Evolutionary conservation across 2,888 invertebrate species (phyloP), one percentile per base, ranked within the genome.

Genomic region (Chrysolina haemoptera): DNA sequence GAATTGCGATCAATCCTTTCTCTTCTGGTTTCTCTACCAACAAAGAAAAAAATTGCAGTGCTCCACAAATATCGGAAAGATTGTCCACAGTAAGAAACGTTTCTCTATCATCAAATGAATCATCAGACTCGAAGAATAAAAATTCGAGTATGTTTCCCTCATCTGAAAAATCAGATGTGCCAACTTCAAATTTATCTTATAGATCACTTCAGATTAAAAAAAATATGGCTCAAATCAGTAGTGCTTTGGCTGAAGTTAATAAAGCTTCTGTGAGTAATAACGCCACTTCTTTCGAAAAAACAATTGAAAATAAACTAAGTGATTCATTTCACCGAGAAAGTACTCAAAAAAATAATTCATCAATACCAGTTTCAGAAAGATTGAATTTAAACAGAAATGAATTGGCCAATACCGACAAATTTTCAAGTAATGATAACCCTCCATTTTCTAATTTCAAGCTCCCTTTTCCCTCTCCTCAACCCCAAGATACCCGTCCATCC

Each of bases 191-290:
- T 11, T 9, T 9, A 22, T 72, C 68, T 16, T 46, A 53, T n/a
- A 72, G 72, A 43, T 12, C 62, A n/a, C 53, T 68, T 53, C 67
- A 63, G 68, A 72, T 72, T 0, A 67, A 46, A 40, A 62, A 40
- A 16, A 53, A 71, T 16, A 68, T 46, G 46, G 46, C 18, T 20
- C 18, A 12, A 9, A 64, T 64, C 6, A 66, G 40, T 27, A 53
- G 10, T 14, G 5, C 67, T 27, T 67, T 18, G 10, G 8, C 18
- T 41, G 35, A 40, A 59, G 14, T n/a, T 59, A 16, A 59, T 59
- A 6, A 27, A 50, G 16, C 50, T 50, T 50, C 9, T 50, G n/a
- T 0, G 6, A n/a, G n/a, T n/a, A 10, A n/a, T n/a, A 50, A 16
- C 50, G 1, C 53, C 20, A 11, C 55, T 14, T 22, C 22, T 22